Evolutionary conservation across 2,113 vertebrate species (phyloP).

Genomic region (Xerus inauris): DNA sequence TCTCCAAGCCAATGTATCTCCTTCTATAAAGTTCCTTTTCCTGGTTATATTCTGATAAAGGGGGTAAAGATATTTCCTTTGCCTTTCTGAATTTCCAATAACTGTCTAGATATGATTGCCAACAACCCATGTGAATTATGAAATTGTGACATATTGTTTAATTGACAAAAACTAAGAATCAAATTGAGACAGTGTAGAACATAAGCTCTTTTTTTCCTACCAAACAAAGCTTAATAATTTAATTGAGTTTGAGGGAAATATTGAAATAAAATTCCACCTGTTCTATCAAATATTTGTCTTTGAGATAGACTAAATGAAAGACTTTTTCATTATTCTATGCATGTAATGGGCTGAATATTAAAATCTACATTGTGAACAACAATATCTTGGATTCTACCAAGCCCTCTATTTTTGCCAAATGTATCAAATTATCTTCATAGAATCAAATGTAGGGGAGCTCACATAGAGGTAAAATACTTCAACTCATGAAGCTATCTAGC

Average conservation of each 20-base stretch:
- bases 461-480: background rate
- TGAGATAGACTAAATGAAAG: background rate
- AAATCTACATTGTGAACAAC: background rate
- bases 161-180: background rate
- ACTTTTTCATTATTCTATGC: background rate
- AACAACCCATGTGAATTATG: background rate
- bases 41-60: background rate
- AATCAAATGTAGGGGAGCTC: background rate
- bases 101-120: background rate
- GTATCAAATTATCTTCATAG: background rate
- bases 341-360: background rate
- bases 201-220: background rate
- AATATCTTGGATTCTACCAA: background rate
- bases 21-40: background rate
- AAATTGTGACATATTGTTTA: background rate
- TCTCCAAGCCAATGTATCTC: background rate
- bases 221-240: background rate
- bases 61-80: background rate
- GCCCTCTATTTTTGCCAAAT: background rate
- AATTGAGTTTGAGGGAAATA: background rate
- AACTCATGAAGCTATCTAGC: background rate
- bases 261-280: background rate
- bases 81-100: background rate
- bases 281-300: slow-evolving; percentile 27
- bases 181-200: background rate